Evolutionary conservation across 2,113 vertebrate species (phyloP).

Genomic region (Lepus timidus): DNA sequence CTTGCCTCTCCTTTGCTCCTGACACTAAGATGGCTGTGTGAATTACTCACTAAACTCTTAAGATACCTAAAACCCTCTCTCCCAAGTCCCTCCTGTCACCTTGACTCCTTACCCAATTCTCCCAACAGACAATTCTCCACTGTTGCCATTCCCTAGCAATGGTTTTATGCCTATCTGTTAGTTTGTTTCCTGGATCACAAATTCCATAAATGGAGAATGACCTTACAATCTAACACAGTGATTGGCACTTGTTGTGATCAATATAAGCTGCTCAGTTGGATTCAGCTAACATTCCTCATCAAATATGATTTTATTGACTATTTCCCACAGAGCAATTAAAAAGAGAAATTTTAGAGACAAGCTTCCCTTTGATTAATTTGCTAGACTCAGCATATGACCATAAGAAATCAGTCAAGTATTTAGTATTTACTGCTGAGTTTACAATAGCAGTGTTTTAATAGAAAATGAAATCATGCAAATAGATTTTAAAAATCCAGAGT

Average conservation of each 20-base stretch:
- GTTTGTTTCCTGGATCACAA: not conserved
- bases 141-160: not conserved
- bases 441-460: conserved; percentile 72
- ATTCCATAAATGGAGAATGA: not conserved
- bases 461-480: conserved; percentile 70
- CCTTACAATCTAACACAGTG: not conserved
- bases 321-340: conserved; percentile 67
- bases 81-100: not conserved
- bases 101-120: not conserved
- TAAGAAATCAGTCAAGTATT: conserved; percentile 76
- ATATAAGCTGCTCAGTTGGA: not conserved
- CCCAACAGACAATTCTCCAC: not conserved
- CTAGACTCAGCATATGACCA: conserved; percentile 56
- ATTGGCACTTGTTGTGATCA: not conserved
- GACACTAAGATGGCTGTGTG: not conserved
- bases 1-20: fast-evolving
- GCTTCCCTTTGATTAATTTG: conserved; percentile 74
- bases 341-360: conserved; percentile 44
- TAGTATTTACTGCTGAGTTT: conserved; percentile 78
- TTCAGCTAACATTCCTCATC: conserved; percentile 2
- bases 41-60: not conserved
- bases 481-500: not conserved
- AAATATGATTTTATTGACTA: conserved; percentile 53
- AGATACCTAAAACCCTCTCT: not conserved
- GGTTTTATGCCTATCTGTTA: not conserved